Evolutionary conservation across 2,888 invertebrate genomes (phyloP).

Genomic region (Elgonia sp.): DNA sequence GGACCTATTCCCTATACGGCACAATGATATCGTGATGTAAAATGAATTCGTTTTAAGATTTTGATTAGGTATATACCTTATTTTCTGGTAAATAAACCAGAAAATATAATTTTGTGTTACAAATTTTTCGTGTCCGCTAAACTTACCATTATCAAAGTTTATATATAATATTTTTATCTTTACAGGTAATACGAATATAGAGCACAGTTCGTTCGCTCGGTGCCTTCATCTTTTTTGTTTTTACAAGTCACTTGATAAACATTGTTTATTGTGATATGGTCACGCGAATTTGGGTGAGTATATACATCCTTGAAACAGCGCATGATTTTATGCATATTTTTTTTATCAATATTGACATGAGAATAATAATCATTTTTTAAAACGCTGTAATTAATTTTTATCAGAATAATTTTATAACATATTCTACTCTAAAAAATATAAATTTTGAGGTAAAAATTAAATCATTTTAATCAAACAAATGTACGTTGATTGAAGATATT

Average conservation of each 20-base stretch:
- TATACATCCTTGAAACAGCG: constrained; percentile 1
- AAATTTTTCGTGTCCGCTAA: too few species aligned
- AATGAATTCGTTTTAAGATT: constrained; percentile 51
- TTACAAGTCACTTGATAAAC: constrained; percentile 40
- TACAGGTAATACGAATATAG: constrained; percentile 10
- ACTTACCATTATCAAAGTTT: constrained; percentile 38
- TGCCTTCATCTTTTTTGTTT: constrained; percentile 21
- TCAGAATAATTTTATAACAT: too few species aligned
- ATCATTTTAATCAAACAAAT: too few species aligned
- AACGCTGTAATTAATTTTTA: too few species aligned
- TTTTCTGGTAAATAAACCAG: too few species aligned
- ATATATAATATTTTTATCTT: constrained; percentile 50
- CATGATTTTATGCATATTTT: neutral
- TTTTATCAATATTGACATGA: neutral
- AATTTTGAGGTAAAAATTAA: too few species aligned
- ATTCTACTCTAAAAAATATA: too few species aligned
- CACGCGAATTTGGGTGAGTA: constrained; percentile 42
- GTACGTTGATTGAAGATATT: too few species aligned
- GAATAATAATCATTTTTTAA: too few species aligned
- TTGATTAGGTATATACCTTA: too few species aligned
- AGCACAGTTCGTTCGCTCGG: neutral
- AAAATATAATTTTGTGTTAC: too few species aligned
- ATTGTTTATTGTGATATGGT: constrained; percentile 42
- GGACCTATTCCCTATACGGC: neutral
- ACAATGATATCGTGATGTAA: constrained; percentile 13